Percentiles rank a stretch among this genome's conserved stretches.
These are phyloP conservation scores for Monochamus saltuarius DNA, from an alignment of 1,140 invertebrate species.

Conservation along the genomic window DNA sequence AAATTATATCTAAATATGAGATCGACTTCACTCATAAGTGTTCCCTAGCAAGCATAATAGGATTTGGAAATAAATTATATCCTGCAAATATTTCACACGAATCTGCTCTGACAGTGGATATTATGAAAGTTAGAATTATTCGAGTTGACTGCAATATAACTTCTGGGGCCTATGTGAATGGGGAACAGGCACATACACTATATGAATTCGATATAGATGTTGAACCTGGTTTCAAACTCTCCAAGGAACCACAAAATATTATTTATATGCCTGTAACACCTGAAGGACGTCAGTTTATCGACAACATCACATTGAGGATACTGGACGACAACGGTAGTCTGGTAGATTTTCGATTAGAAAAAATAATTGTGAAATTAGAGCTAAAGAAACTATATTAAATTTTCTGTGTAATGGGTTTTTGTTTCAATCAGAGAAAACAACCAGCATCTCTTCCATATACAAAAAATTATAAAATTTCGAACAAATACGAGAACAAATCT, in stretches of 20 bases:
- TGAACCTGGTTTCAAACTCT: slow-evolving; percentile 16
- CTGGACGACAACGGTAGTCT: neutral
- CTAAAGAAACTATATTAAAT: slow-evolving; percentile 6
- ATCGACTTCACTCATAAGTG: slow-evolving; percentile 9
- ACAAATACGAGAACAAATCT: too few relatives aligned
- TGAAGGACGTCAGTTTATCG: slow-evolving; percentile 11
- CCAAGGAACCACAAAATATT: slow-evolving; percentile 19
- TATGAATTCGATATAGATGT: slow-evolving; percentile 18
- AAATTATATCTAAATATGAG: slow-evolving; percentile 14
- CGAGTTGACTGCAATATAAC: slow-evolving; percentile 16
- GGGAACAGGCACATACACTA: slow-evolving; percentile 9
- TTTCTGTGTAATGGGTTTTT: too few relatives aligned
- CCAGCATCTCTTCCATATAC: too few relatives aligned
- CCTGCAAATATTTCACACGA: slow-evolving; percentile 4
- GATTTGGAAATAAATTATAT: slow-evolving; percentile 10
- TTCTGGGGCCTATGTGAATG: slow-evolving; percentile 15
- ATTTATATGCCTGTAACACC: slow-evolving; percentile 19
- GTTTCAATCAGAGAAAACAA: too few relatives aligned
- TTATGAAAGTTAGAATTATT: slow-evolving; percentile 22
- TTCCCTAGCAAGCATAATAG: slow-evolving; percentile 1
- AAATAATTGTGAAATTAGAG: slow-evolving; percentile 11
- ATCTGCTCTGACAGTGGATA: slow-evolving; percentile 14
- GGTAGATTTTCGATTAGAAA: slow-evolving; percentile 6
- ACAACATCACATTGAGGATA: slow-evolving; percentile 10
- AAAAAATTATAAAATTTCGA: too few relatives aligned